Evolutionary conservation across 64 coral and sea anemone species (phyloP).

Genomic region (Stichodactyla helianthus): DNA sequence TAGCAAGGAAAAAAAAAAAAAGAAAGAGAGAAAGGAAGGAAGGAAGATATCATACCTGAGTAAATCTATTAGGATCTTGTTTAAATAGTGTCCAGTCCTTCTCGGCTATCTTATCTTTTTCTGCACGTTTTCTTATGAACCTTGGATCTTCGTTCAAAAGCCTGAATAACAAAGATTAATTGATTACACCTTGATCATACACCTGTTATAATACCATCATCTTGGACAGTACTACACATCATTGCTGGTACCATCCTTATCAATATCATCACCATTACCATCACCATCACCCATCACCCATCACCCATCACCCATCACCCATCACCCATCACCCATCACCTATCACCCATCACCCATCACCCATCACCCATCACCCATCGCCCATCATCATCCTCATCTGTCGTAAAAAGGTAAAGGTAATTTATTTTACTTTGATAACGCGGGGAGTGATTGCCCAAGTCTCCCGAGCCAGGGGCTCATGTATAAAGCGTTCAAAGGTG

Average conservation of each 20-base stretch:
- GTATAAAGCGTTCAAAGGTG: too few species aligned
- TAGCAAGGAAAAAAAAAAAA: not conserved
- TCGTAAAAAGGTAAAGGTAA: too few species aligned
- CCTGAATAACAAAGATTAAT: not conserved
- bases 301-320: too few species aligned
- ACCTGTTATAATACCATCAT: not conserved
- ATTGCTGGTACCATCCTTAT: not conserved
- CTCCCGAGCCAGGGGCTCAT: too few species aligned
- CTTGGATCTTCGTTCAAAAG: conserved; percentile 72
- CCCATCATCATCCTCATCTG: too few species aligned
- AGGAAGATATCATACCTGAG: conserved; percentile 43
- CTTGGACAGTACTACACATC: not conserved
- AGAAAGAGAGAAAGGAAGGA: not conserved
- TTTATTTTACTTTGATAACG: too few species aligned
- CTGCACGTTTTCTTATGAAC: conserved; percentile 54
- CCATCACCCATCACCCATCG: too few species aligned
- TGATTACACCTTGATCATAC: not conserved
- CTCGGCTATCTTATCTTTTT: conserved; percentile 59
- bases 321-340: too few species aligned
- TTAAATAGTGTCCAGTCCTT: conserved; percentile 88
- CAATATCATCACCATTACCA: not conserved
- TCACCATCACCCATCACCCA: not conserved
- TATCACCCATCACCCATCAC: too few species aligned
- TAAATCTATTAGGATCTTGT: conserved; percentile 76
- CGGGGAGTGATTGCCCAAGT: too few species aligned